phyloP scores from a whole-genome alignment of 1,140 invertebrate genomes.

The Philotrypesis tridentata region DNA sequence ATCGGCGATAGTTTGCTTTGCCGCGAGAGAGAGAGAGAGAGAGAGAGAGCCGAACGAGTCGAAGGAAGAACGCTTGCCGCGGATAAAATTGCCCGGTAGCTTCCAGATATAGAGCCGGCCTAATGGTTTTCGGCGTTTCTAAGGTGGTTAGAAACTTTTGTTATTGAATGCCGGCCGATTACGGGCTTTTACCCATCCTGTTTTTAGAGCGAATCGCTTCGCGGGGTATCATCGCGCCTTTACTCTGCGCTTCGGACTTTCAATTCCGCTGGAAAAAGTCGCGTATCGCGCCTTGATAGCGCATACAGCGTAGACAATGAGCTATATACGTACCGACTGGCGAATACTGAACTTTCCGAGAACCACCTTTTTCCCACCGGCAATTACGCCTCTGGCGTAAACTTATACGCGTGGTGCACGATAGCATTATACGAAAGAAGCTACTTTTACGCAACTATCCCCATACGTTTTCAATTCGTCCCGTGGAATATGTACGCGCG shows the following conservation, averaged over 20 bases:
- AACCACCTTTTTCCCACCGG: neutral
- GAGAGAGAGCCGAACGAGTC: too few relatives aligned
- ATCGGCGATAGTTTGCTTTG: neutral
- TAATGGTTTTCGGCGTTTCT: neutral
- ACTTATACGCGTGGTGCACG: too few relatives aligned
- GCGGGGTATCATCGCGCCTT: too few relatives aligned
- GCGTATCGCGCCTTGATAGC: too few relatives aligned
- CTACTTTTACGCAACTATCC: neutral
- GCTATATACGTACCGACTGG: too few relatives aligned
- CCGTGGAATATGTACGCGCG: neutral
- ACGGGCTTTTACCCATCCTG: neutral
- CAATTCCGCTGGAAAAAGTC: too few relatives aligned
- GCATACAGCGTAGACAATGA: too few relatives aligned
- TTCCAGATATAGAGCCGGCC: too few relatives aligned
- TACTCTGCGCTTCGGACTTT: too few relatives aligned
- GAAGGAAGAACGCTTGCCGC: neutral
- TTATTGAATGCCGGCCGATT: neutral
- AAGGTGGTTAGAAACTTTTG: neutral
- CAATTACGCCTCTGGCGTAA: neutral
- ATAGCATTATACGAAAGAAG: constrained; percentile 31
- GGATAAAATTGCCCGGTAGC: neutral
- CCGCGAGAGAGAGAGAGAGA: too few relatives aligned
- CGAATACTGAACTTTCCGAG: neutral
- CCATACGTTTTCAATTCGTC: neutral
- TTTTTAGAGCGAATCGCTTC: neutral